A percentile compares a stretch with the other conserved stretches of the same genome.
Conservation (phyloP, 2,113 vertebrate genomes). For the Microcebus ravelobensis region DNA sequence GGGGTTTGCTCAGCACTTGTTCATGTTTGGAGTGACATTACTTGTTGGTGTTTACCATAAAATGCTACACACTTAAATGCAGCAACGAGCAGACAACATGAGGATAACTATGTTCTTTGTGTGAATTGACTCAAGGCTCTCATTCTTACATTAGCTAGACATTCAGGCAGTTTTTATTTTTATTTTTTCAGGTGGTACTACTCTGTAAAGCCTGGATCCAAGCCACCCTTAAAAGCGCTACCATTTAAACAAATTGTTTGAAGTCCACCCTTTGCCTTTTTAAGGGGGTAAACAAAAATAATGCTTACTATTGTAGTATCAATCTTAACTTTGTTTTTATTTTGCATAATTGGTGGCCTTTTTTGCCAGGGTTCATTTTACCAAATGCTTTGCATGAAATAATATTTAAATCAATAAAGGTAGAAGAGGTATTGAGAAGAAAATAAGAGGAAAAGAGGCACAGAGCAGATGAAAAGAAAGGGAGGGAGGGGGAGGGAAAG, state of each 20-base stretch:
- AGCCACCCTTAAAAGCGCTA: not conserved
- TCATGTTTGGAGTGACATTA: not conserved
- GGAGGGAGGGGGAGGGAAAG: not conserved
- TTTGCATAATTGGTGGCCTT: not conserved
- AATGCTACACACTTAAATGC: slow-evolving; percentile 17
- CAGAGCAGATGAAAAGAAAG: not conserved
- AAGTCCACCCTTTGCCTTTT: slow-evolving; percentile 66
- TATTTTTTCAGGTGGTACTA: slow-evolving; percentile 50
- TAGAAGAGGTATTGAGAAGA: not conserved
- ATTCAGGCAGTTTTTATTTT: slow-evolving; percentile 15
- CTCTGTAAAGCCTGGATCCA: slow-evolving; percentile 62
- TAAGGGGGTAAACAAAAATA: not conserved
- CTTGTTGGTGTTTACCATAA: slow-evolving; percentile 69
- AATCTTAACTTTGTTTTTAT: not conserved
- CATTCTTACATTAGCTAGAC: slow-evolving; percentile 62
- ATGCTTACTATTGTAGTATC: not conserved
- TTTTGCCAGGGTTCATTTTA: not conserved
- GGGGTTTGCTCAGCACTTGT: not conserved
- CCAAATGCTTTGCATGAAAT: not conserved
- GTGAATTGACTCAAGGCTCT: not conserved
- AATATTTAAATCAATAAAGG: not conserved
- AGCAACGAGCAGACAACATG: slow-evolving; percentile 45
- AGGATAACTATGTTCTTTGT: slow-evolving; percentile 59
- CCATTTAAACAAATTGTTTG: slow-evolving; percentile 70
- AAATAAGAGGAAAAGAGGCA: not conserved